phyloP scores from a whole-genome alignment of 2,113 vertebrate species.

The Leptocoma aspasia region DNA sequence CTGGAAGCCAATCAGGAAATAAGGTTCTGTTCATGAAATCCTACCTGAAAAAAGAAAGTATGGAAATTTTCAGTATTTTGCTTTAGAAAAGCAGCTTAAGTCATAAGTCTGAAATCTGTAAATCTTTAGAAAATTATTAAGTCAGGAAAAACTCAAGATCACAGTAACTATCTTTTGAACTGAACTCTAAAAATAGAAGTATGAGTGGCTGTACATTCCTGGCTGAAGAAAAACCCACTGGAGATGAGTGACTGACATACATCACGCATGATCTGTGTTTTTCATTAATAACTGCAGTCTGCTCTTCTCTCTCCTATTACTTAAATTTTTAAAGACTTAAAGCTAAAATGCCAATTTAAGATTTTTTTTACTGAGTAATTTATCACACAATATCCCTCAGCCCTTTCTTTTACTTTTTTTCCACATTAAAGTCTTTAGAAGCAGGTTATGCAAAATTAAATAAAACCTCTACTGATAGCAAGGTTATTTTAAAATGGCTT shows the following conservation, averaged over 20 bases:
- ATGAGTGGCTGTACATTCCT: conserved; percentile 27
- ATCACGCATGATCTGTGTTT: background rate
- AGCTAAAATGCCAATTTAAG: background rate
- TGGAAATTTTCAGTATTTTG: conserved; percentile 25
- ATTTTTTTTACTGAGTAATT: background rate
- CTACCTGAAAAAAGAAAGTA: conserved; percentile 54
- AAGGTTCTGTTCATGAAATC: conserved; percentile 46
- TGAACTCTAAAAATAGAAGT: conserved; percentile 53
- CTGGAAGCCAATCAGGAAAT: conserved; percentile 46
- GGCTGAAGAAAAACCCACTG: background rate
- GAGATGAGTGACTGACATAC: background rate
- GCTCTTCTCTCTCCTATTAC: background rate
- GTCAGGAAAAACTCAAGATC: background rate
- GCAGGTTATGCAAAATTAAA: conserved; percentile 31
- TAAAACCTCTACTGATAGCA: background rate
- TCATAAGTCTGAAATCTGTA: background rate
- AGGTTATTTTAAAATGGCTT: conserved; percentile 70
- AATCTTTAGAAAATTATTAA: background rate
- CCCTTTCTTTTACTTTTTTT: background rate
- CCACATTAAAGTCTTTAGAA: background rate
- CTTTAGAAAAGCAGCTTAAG: background rate
- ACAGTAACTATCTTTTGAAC: background rate
- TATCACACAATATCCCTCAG: background rate
- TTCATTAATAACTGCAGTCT: background rate
- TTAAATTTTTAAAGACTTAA: background rate